Base-by-base conservation (phyloP, 2,797 vertebrate genomes). In the Pygocentrus nattereri region DNA sequence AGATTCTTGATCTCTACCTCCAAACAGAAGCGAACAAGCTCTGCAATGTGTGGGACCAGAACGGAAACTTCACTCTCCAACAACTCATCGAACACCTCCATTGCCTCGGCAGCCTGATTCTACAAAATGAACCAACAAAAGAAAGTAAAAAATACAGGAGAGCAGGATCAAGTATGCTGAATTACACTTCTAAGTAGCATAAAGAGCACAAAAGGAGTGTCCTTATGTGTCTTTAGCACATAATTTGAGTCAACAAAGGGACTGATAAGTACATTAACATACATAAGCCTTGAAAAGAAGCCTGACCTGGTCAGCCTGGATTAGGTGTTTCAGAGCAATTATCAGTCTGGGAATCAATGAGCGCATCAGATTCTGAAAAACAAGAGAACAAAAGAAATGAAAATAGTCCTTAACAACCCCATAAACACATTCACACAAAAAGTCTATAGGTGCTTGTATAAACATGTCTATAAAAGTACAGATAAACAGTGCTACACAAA, bases 71-170 rank as follows among this genome's bases (percentile, higher is more conserved):
- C 95, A 0, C 95, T 96, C 89, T 97, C 96, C 91, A 97, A 94
- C 61, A 98, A 91, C 87, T 97, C 96, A 86, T 97, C 96, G 47
- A 97, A 93, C 59, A 96, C 95, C 87, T 98, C 97, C 94, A 98
- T 93, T 3, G 95, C 95, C 82, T 97, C 95, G 12, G 95, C 94
- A 74, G 97, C 96, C 79, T 97, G 95, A 67, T 88, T 87, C 97
- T 98, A 85, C 23, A 27, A 21, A 72, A 86, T 3, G 69, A 34
- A 87, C 1, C 80, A 31, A 89, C 10, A 30, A 69, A 44, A 58
- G 38, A 34, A n/a, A 68, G 58, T 38, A 10, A 8, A 6, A 73
- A 76, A 56, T n/a, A 76, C 11, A 69, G 38, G 13, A 56, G 25
- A 27, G 1, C 0, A 62, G 49, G 27, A 12, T 49, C 59, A 38